Evolutionary conservation across 2,797 vertebrate genomes (phyloP), one percentile per base, ranked within the genome.

Genomic region (Platalea minor): DNA sequence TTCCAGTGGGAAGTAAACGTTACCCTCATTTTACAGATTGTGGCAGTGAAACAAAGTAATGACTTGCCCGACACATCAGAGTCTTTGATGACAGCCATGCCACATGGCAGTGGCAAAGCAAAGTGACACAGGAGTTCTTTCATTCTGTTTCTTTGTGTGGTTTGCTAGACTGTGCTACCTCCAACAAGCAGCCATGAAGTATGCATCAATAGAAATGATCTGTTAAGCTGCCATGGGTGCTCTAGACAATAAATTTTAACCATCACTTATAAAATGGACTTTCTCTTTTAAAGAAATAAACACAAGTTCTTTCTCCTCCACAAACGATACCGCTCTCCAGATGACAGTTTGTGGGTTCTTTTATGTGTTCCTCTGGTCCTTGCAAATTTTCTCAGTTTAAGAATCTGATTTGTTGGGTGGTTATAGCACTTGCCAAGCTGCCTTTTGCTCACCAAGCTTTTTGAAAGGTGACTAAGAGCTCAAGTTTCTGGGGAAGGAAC

Each of bases 131-230:
- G 91, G 84, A 86, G 79, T 85, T 88, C 88, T 86, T 96, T 95
- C 92, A 94, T 93, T 91, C 78, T 48, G 46, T 80, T 88, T 88
- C 91, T 92, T 80, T 94, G 91, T 96, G 96, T 88, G 93, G 83
- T 91, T 93, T 89, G 90, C 70, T 91, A 87, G 89, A 75, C 70
- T 68, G 45, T 54, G 41, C 63, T 96, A 85, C 88, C 94, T 95
- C 83, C 75, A 93, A 73, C 64, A 79, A 88, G 88, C 73, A 94
- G 73, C 61, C 84, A 65, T 4, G 3, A 89, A 85, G 57, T 53
- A 29, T n/a, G 53, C 59, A 60, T 76, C 70, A 77, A 41, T 31
- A 94, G 86, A 86, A 85, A 64, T 8, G 46, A 60, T 91, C 92
- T 94, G 50, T 89, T 84, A 53, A 80, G 65, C 70, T 89, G 78